Percentiles rank a stretch among this genome's conserved stretches.
Evolutionary conservation across 1,140 invertebrate genomes (phyloP).

Genomic region (Delia radicum): DNA sequence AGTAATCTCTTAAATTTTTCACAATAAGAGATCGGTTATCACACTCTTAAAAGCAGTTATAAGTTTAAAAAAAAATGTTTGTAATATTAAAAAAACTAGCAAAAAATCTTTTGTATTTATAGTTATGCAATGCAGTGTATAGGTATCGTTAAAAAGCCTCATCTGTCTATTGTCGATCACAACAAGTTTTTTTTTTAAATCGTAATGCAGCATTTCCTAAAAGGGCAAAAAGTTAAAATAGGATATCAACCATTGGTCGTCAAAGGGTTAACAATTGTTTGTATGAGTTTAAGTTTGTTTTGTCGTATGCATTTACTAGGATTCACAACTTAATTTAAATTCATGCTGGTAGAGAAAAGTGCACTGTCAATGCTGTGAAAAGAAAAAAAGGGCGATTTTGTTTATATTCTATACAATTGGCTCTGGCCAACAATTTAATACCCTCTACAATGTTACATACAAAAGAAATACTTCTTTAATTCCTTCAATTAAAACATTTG

Average conservation of each 20-base stretch:
- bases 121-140: no score
- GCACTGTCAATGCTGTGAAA: neutral
- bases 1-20: no score
- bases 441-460: neutral
- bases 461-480: no score
- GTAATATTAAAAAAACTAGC: no score
- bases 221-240: no score
- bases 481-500: no score
- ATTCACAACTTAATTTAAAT: neutral
- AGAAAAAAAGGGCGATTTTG: neutral
- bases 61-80: no score
- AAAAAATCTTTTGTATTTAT: no score
- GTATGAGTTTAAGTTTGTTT: neutral
- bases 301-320: neutral
- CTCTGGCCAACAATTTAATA: neutral
- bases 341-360: neutral
- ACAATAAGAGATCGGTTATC: no score
- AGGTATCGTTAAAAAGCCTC: neutral
- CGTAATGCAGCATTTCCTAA: neutral
- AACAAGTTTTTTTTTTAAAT: neutral
- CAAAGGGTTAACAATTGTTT: neutral
- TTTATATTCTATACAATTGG: no score
- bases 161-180: neutral
- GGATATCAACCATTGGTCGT: no score
- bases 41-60: no score